Evolutionary conservation across 2,888 invertebrate species (phyloP).

Genomic region (Oscheius sp.): DNA sequence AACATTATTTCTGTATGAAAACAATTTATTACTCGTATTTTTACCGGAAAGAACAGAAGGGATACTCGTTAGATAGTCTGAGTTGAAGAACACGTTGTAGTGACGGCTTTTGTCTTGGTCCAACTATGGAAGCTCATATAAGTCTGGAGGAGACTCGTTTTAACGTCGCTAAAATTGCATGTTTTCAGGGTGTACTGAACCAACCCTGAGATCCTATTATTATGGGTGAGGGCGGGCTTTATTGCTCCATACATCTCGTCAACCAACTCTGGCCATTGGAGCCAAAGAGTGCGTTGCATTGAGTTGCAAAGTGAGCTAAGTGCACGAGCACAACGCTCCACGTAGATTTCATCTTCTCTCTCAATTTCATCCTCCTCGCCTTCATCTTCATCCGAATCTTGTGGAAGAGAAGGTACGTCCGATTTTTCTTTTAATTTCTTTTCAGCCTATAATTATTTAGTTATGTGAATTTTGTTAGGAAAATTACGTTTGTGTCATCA

Average conservation of each 20-base stretch:
- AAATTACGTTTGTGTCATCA: conserved; percentile 37
- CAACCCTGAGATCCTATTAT: conserved; percentile 41
- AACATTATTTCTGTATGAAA: not conserved
- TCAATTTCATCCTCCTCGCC: not conserved
- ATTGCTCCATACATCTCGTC: conserved; percentile 56
- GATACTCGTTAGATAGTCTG: conserved; percentile 12
- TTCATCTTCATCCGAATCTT: conserved; percentile 14
- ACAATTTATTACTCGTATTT: not conserved
- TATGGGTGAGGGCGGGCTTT: conserved; percentile 53
- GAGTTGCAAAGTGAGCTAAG: conserved; percentile 37
- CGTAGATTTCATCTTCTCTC: conserved; percentile 2
- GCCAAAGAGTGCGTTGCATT: conserved; percentile 51
- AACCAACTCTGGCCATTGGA: conserved; percentile 48
- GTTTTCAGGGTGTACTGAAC: not conserved
- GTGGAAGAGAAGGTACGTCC: not conserved
- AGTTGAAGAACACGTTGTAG: conserved; percentile 3
- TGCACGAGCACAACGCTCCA: conserved; percentile 46
- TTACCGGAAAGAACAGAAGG: not conserved
- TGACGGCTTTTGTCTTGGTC: conserved; percentile 36
- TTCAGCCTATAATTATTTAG: not conserved
- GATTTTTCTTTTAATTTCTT: conserved; percentile 26
- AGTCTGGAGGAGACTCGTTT: conserved; percentile 42
- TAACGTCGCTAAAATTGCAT: conserved; percentile 32
- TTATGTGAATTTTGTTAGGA: not conserved
- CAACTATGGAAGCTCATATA: conserved; percentile 40